phyloP scores from a whole-genome alignment of 1,140 invertebrate genomes.

The Musca vetustissima region DNA sequence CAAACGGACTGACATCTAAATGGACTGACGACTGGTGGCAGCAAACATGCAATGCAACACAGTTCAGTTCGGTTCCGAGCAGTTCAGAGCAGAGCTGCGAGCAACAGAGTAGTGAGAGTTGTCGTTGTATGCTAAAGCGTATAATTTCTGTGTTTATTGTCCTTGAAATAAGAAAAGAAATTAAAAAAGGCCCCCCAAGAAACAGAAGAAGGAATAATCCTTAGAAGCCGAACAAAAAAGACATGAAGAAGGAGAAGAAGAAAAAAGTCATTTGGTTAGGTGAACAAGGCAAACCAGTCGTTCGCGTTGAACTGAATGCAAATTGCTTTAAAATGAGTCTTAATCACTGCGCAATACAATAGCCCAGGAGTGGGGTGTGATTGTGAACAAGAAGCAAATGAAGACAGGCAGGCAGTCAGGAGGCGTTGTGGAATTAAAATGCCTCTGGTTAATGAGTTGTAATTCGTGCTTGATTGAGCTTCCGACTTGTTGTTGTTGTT shows the following conservation, averaged over 20 bases:
- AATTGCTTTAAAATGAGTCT: too few species aligned
- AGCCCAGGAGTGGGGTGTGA: neutral
- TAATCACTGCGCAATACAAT: too few species aligned
- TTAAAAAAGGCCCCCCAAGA: constrained; percentile 6
- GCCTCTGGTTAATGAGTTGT: too few species aligned
- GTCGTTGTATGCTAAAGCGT: too few species aligned
- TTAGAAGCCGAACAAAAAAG: neutral
- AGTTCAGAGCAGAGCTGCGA: constrained; percentile 8
- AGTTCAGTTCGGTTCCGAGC: too few species aligned
- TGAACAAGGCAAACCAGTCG: neutral
- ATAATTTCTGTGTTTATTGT: constrained; percentile 6
- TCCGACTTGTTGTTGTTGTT: too few species aligned
- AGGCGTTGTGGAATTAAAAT: neutral
- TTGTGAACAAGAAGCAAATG: neutral
- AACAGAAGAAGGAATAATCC: neutral
- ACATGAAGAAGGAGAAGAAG: neutral
- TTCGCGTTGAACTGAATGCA: neutral
- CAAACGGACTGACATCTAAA: neutral
- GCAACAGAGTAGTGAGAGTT: too few species aligned
- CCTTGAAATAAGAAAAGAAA: constrained; percentile 13
- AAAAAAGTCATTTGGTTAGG: neutral
- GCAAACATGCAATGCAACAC: neutral
- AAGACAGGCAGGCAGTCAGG: too few species aligned
- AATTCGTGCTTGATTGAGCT: too few species aligned
- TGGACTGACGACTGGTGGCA: too few species aligned